These are phyloP conservation scores for Scelioninae gen. 2 DNA, from an alignment of 2,888 invertebrate genomes.

Conservation along the genomic window DNA sequence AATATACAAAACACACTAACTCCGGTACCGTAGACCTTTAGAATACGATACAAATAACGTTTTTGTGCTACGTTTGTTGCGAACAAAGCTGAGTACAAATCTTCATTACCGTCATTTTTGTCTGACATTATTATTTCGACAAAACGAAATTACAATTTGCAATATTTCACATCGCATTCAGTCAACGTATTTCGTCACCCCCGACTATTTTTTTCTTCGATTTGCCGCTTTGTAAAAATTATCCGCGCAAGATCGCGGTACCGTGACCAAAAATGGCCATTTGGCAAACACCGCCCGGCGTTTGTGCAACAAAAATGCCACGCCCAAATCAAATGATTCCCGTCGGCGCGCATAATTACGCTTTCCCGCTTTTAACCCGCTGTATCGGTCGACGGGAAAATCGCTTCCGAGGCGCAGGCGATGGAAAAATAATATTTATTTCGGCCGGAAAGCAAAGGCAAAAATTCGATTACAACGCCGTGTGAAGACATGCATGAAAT, in stretches of 20 bases:
- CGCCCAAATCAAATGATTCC: slow-evolving; percentile 24
- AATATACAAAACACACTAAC: no score
- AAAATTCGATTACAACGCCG: slow-evolving; percentile 39
- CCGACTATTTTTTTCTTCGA: slow-evolving; percentile 13
- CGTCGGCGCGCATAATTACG: slow-evolving; percentile 36
- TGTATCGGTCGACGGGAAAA: slow-evolving; percentile 28
- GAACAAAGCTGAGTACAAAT: no score
- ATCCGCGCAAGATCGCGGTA: slow-evolving; percentile 7
- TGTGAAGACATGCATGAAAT: slow-evolving; percentile 57
- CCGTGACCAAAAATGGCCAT: slow-evolving; percentile 28
- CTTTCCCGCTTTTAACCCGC: slow-evolving; percentile 26
- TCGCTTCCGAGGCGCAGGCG: slow-evolving; percentile 17
- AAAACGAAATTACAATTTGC: no score
- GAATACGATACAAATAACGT: no score
- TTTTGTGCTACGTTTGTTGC: no score
- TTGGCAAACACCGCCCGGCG: slow-evolving; percentile 6
- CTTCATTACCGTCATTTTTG: no score
- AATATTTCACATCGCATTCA: no score
- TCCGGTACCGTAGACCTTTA: no score
- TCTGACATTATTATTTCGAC: no score
- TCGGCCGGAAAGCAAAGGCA: slow-evolving; percentile 22
- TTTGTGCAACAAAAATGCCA: slow-evolving; percentile 26
- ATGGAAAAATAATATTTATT: slow-evolving; percentile 37
- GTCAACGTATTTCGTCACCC: no score
- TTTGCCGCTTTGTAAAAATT: slow-evolving; percentile 43